A percentile compares a stretch with the other conserved stretches of the same genome.
phyloP scores from a whole-genome alignment of 64 coral and sea anemone species.

The Actinia tenebrosa region DNA sequence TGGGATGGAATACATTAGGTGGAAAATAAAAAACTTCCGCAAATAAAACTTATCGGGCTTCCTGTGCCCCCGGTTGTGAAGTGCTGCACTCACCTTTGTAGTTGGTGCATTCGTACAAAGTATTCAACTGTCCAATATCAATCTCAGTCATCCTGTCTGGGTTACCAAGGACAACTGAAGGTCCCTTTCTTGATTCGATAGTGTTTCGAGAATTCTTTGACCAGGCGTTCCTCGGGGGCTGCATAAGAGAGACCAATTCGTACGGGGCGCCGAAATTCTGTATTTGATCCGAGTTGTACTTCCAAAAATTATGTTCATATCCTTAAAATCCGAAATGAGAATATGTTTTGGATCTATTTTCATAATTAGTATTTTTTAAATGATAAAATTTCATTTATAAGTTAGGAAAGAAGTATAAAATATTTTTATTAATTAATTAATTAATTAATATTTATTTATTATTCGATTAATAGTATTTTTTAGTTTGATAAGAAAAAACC shows the following conservation, averaged over 20 bases:
- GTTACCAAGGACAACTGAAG: constrained; percentile 42
- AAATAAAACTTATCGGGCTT: too few species aligned
- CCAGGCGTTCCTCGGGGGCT: constrained; percentile 61
- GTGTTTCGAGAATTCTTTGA: constrained; percentile 65
- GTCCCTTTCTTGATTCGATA: constrained; percentile 48
- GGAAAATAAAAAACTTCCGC: too few species aligned
- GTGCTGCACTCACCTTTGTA: constrained; percentile 22
- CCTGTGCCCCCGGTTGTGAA: too few species aligned
- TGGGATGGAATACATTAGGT: too few species aligned
- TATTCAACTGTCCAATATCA: constrained; percentile 77
- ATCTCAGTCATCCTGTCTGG: constrained; percentile 43
- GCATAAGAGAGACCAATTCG: constrained; percentile 89
- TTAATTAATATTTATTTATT: too few species aligned
- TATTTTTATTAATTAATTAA: too few species aligned
- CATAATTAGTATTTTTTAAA: too few species aligned
- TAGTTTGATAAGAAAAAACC: too few species aligned
- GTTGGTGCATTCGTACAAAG: constrained; percentile 65
- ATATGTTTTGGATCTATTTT: too few species aligned
- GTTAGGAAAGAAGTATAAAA: too few species aligned
- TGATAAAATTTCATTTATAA: too few species aligned
- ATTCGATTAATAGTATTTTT: too few species aligned
- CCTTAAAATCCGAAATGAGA: constrained; percentile 25
- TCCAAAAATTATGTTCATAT: constrained; percentile 69
- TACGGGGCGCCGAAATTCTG: constrained; percentile 61
- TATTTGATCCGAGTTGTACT: constrained; percentile 53